Base-by-base conservation (phyloP, 1,140 invertebrate genomes). In the Carcinoscorpius rotundicauda region DNA sequence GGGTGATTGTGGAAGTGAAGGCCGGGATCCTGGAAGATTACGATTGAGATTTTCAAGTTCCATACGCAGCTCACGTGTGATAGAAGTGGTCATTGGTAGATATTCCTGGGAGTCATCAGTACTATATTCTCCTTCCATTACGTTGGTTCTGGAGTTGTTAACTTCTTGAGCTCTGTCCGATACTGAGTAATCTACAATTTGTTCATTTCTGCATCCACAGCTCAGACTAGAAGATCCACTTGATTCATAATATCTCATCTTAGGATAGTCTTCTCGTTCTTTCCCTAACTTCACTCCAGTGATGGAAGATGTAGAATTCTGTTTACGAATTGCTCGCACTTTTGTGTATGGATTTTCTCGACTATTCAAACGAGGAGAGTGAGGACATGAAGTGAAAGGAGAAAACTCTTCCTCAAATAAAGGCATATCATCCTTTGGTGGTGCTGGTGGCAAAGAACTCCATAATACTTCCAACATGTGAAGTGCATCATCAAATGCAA, bases 401-500 rank as follows among this genome's bases (percentile, higher is more conserved):
- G n/a, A 9, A 48, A 63, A 67, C 60, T 66, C 62, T 4, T 58
- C 57, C 4, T 68, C 62, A 58, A 67, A 61, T 50, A 68, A 51
- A n/a, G 65, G 10, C 11, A 66, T n/a, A 48, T 66, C 58, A 48
- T 58, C 56, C 48, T 64, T 72, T 73, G 10, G 73, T 72, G 67
- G 58, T 70, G 84, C 79, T 9, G 90, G 86, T 4, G 91, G 90
- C 8, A 97, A 77, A 0, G 93, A 93, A 56, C 90, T 89, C 94
- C 94, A 98, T 57, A 97, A 79, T 0, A 97, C 92, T 80, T 98
- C 96, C 50, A 97, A 79, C 89, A 98, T 95, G 64, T 89, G 83
- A 52, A 97, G 79, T 5, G 93, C 90, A 79, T 97, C 93, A 57
- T 97, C 92, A 75, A 98, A 93, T 5, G 93, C 91, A 77, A 98